Percentiles rank a stretch among this genome's conserved stretches.
phyloP scores from a whole-genome alignment of 2,888 invertebrate genomes.

The Plebejus argus region DNA sequence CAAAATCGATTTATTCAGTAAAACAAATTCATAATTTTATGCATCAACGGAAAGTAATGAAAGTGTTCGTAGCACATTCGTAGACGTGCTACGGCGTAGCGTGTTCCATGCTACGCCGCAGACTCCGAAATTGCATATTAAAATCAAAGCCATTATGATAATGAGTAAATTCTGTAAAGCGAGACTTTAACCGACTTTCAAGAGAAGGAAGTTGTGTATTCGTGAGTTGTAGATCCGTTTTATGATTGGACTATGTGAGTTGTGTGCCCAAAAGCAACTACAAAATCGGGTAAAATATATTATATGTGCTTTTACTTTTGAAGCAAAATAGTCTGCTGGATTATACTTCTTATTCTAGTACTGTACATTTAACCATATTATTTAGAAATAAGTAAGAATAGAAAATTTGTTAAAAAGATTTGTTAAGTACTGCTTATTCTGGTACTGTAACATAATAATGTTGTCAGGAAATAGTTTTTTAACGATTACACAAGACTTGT shows the following conservation, averaged over 20 bases:
- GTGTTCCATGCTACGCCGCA: conserved; percentile 1
- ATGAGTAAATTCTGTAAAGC: neutral
- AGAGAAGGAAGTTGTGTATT: neutral
- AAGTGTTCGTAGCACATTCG: neutral
- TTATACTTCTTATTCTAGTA: no score
- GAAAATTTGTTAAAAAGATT: no score
- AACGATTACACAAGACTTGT: neutral
- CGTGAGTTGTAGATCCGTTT: neutral
- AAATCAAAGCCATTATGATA: neutral
- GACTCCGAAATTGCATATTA: neutral
- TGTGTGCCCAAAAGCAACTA: no score
- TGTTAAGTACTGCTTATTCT: neutral
- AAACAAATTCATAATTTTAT: no score
- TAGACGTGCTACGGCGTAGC: conserved; percentile 3
- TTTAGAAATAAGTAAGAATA: no score
- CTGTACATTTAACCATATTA: no score
- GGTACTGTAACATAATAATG: neutral
- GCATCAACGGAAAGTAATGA: neutral
- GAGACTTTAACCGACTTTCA: neutral
- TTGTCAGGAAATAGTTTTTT: neutral
- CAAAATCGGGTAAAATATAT: no score
- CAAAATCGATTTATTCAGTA: no score
- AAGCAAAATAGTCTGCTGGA: no score
- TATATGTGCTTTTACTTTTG: no score
- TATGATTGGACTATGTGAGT: no score